A percentile compares a stretch with the other conserved stretches of the same genome.
These are phyloP conservation scores for Psettodes erumei DNA, from an alignment of 2,113 vertebrate species.

Conservation along the genomic window DNA sequence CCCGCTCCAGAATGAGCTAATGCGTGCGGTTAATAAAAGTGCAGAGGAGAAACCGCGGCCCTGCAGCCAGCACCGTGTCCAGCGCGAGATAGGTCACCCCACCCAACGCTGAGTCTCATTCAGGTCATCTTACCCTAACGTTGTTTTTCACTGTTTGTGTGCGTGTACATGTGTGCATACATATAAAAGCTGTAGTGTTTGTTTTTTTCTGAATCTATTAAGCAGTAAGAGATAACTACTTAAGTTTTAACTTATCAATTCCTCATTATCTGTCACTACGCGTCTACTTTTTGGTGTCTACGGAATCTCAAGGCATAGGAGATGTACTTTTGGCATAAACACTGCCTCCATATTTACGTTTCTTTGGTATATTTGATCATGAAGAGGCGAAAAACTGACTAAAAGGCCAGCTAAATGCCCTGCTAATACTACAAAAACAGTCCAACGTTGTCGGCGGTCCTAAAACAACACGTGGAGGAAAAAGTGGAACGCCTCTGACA, in stretches of 20 bases:
- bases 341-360: slow-evolving; percentile 13
- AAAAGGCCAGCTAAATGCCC: slow-evolving; percentile 32
- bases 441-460: slow-evolving; percentile 19
- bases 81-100: slow-evolving; percentile 58
- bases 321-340: slow-evolving; percentile 13
- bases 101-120: slow-evolving; percentile 47
- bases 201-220: not conserved
- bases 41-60: slow-evolving; percentile 55
- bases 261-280: slow-evolving; percentile 7
- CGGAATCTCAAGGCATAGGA: slow-evolving; percentile 30
- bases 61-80: slow-evolving; percentile 46
- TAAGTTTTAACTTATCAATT: not conserved
- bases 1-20: slow-evolving; percentile 69
- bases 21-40: slow-evolving; percentile 74
- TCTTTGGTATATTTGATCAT: slow-evolving; percentile 53
- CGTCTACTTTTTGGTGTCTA: slow-evolving; percentile 2
- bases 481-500: slow-evolving; percentile 13
- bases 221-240: not conserved
- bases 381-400: slow-evolving; percentile 24
- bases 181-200: slow-evolving; percentile 13
- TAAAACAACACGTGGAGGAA: slow-evolving; percentile 40
- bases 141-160: not conserved
- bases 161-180: slow-evolving; percentile 4
- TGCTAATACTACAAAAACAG: slow-evolving; percentile 37
- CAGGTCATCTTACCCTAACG: slow-evolving; percentile 35